These are phyloP conservation scores for Ailurus styani DNA, from an alignment of 2,113 vertebrate genomes.

Conservation along the genomic window DNA sequence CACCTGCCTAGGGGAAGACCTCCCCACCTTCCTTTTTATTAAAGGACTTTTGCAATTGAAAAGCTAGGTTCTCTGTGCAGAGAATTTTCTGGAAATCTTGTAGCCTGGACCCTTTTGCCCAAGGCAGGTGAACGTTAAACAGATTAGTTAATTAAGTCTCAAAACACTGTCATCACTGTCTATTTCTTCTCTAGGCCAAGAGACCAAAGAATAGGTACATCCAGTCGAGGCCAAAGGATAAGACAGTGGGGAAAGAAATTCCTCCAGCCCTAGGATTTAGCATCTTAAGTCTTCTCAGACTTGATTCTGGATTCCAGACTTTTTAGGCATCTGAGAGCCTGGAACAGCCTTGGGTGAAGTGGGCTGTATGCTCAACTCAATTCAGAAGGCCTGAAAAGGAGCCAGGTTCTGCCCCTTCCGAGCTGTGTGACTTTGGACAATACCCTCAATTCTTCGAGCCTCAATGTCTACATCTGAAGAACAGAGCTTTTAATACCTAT, in stretches of 20 bases:
- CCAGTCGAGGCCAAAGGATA: not conserved
- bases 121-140: constrained; percentile 31
- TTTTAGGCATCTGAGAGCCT: not conserved
- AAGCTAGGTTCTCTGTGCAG: not conserved
- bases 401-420: not conserved
- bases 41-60: constrained; percentile 9
- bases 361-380: not conserved
- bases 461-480: not conserved
- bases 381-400: not conserved
- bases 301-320: not conserved
- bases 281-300: not conserved
- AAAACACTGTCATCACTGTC: not conserved
- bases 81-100: constrained; percentile 4
- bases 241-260: not conserved
- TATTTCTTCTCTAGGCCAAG: not conserved
- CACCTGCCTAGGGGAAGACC: not conserved
- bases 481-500: not conserved
- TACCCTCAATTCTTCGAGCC: not conserved
- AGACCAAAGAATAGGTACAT: not conserved
- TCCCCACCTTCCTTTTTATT: not conserved
- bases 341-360: not conserved
- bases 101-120: not conserved
- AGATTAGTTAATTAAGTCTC: constrained; percentile 58
- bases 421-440: not conserved
- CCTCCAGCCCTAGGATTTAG: not conserved